phyloP scores from a whole-genome alignment of 1,140 invertebrate genomes.

The Aphidius gifuensis region DNA sequence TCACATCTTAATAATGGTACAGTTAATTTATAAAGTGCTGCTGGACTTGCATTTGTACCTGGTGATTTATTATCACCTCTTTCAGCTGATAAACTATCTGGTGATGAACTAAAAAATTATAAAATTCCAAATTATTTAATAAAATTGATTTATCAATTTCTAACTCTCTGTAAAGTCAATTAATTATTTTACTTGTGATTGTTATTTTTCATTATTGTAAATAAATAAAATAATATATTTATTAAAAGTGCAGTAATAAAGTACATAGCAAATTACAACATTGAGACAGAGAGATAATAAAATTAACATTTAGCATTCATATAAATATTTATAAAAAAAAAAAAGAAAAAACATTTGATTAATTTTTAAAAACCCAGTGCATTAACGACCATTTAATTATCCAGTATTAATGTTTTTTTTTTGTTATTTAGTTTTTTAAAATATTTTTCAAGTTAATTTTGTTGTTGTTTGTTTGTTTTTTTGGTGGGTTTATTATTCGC shows the following conservation, averaged over 20 bases:
- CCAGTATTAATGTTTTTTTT: no score
- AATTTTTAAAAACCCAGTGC: constrained; percentile 1
- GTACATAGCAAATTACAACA: no score
- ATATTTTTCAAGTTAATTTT: not conserved
- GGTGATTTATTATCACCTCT: constrained; percentile 67
- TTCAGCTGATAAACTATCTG: constrained; percentile 79
- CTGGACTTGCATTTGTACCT: constrained; percentile 66
- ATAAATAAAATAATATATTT: no score
- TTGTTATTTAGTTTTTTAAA: not conserved
- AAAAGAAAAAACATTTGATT: not conserved
- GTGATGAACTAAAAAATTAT: constrained; percentile 66
- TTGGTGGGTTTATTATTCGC: constrained; percentile 28
- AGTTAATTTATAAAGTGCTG: constrained; percentile 87
- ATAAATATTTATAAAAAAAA: no score
- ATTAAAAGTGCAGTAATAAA: no score
- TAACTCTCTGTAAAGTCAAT: no score
- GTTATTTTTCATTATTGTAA: no score
- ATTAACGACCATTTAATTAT: not conserved
- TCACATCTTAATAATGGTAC: constrained; percentile 89
- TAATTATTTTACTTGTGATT: no score
- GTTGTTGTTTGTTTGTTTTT: constrained; percentile 26
- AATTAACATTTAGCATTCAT: no score
- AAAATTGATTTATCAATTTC: not conserved
- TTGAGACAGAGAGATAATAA: no score
- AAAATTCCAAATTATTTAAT: not conserved